Percentiles rank a stretch among this genome's conserved stretches.
phyloP scores from a whole-genome alignment of 1,140 invertebrate species.

The Trichomalopsis sarcophagae region DNA sequence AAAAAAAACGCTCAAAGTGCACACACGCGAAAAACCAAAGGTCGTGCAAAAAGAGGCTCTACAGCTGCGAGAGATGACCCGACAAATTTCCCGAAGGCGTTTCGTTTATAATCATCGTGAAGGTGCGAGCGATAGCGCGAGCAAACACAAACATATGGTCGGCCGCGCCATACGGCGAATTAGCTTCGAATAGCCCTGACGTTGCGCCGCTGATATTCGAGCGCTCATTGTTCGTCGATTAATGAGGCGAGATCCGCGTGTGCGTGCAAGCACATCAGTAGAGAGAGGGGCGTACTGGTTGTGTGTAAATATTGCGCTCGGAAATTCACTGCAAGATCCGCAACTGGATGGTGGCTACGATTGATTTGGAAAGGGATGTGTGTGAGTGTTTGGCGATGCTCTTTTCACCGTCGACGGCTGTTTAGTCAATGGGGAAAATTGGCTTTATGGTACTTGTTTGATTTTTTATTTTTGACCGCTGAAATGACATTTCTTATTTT shows the following conservation, averaged over 20 bases:
- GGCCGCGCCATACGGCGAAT: background rate
- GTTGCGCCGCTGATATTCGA: background rate
- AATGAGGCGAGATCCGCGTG: background rate
- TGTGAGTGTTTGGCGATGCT: too few species aligned
- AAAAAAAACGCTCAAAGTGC: background rate
- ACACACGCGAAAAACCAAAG: background rate
- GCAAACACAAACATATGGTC: conserved; percentile 5
- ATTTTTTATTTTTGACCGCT: too few species aligned
- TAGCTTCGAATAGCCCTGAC: background rate
- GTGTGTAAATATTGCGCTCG: background rate
- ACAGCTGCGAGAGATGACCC: too few species aligned
- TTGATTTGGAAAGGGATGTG: too few species aligned
- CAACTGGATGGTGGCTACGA: too few species aligned
- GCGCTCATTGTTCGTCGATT: conserved; percentile 10
- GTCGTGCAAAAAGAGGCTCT: background rate
- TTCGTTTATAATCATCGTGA: background rate
- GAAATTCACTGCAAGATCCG: background rate
- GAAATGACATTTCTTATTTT: too few species aligned
- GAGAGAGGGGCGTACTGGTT: too few species aligned
- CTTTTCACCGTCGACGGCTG: too few species aligned
- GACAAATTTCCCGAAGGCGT: background rate
- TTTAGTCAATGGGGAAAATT: too few species aligned
- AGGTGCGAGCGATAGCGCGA: background rate
- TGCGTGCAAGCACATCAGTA: background rate
- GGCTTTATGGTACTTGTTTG: too few species aligned